Evolutionary conservation across 2,113 vertebrate genomes (phyloP).

Genomic region (Electrona antarctica): DNA sequence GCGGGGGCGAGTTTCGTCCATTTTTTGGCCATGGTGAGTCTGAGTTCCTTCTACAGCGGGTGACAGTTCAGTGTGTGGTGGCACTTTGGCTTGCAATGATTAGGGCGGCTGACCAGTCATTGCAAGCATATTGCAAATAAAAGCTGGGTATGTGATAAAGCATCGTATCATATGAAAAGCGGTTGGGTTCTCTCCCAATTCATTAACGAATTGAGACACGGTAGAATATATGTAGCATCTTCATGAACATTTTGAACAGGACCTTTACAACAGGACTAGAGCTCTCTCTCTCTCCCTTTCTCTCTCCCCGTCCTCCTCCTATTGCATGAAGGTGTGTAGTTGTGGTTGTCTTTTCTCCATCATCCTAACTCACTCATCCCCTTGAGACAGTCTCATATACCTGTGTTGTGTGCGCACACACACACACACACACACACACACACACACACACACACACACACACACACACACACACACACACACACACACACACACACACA

Average conservation of each 20-base stretch:
- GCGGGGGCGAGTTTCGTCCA: too few species aligned
- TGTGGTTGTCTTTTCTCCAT: constrained; percentile 43
- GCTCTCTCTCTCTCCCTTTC: constrained; percentile 27
- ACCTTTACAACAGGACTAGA: constrained; percentile 21
- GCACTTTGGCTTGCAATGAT: too few species aligned
- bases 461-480: constrained; percentile 16
- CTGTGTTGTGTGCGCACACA: constrained; percentile 55
- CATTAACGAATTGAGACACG: not conserved
- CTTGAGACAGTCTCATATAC: constrained; percentile 48
- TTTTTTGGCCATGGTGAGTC: too few species aligned
- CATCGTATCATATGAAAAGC: too few species aligned
- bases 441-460: constrained; percentile 25
- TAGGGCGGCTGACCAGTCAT: too few species aligned
- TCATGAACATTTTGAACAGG: too few species aligned
- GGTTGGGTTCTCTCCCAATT: not conserved
- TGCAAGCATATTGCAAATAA: too few species aligned
- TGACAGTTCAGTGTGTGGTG: too few species aligned
- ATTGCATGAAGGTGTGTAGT: constrained; percentile 44
- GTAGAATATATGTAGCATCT: too few species aligned
- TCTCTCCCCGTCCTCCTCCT: constrained; percentile 23
- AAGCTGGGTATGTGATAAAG: too few species aligned
- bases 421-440: constrained; percentile 45
- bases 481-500: constrained; percentile 20
- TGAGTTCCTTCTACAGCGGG: too few species aligned
- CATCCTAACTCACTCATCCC: constrained; percentile 36